Evolutionary conservation across 2,888 invertebrate species (phyloP).

Genomic region (Podabrus alpinus): DNA sequence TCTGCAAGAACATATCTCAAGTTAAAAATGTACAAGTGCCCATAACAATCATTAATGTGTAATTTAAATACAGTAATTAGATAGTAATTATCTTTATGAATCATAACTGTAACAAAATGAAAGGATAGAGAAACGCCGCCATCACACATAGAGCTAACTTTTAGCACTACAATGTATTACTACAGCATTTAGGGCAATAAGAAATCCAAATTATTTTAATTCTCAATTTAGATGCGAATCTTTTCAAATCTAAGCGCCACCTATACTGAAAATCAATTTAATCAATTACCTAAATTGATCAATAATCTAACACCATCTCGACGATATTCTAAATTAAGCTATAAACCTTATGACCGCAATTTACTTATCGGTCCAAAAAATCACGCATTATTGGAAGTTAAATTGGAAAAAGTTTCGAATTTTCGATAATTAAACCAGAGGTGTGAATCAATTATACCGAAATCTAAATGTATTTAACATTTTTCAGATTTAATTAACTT

Average conservation of each 20-base stretch:
- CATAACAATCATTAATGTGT: neutral
- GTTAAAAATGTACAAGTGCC: neutral
- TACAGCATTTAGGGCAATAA: neutral
- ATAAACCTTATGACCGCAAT: neutral
- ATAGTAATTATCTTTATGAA: neutral
- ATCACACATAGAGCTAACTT: neutral
- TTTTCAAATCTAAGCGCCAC: neutral
- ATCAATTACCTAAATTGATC: neutral
- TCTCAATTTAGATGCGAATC: neutral
- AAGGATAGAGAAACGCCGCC: neutral
- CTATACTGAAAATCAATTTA: neutral
- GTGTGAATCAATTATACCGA: neutral
- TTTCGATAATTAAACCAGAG: neutral
- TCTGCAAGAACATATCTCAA: neutral
- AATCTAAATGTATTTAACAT: neutral
- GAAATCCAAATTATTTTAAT: neutral
- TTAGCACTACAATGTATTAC: too few relatives aligned
- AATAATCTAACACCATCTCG: neutral
- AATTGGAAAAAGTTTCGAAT: neutral
- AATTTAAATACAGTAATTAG: neutral
- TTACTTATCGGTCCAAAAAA: neutral
- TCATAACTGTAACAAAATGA: neutral
- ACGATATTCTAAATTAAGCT: neutral
- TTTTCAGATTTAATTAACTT: neutral
- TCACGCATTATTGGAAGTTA: neutral